These are phyloP conservation scores for Phalacrocorax aristotelis DNA, from an alignment of 2,113 vertebrate genomes.

Conservation along the genomic window DNA sequence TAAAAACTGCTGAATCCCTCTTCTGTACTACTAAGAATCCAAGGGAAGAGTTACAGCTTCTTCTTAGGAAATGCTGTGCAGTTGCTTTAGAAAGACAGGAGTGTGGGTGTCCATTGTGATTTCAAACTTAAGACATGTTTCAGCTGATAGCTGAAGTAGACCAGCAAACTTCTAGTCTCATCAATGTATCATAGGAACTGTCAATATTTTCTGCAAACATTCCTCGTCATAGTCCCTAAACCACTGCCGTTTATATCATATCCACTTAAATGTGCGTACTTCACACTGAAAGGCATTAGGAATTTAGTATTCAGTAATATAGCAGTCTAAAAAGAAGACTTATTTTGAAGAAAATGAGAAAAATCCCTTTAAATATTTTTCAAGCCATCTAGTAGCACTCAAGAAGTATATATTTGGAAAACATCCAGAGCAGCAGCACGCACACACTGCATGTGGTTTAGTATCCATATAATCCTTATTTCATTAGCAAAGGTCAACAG, in stretches of 20 bases:
- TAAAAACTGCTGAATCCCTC: background rate
- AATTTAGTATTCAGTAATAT: background rate
- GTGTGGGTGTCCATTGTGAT: background rate
- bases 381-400: background rate
- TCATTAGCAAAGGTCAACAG: slow-evolving; percentile 7
- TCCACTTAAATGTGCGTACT: background rate
- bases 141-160: background rate
- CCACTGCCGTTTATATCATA: background rate
- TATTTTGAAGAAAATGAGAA: background rate
- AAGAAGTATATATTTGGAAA: background rate
- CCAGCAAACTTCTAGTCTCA: background rate
- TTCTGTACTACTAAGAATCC: background rate
- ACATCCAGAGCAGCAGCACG: slow-evolving; percentile 10
- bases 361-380: background rate
- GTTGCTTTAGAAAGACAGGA: background rate
- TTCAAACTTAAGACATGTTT: background rate
- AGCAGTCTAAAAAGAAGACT: background rate
- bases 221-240: background rate
- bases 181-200: background rate
- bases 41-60: background rate
- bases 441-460: background rate
- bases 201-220: background rate
- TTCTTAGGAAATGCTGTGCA: background rate
- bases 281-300: background rate
- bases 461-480: background rate